phyloP scores from a whole-genome alignment of 2,113 vertebrate genomes.

The Oplegnathus fasciatus region DNA sequence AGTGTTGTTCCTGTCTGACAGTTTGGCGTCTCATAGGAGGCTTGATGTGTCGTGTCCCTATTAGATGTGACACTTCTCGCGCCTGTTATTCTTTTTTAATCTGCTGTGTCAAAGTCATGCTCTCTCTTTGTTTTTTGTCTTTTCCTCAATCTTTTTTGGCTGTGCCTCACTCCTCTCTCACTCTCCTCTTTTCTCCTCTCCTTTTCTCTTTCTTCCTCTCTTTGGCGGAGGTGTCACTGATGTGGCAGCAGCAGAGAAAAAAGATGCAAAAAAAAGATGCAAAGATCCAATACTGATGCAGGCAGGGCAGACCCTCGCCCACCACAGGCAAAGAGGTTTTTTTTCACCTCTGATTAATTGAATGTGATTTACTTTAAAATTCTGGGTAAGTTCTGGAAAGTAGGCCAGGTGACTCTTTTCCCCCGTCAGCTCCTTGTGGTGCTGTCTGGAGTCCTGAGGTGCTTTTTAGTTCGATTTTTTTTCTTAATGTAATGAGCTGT shows the following conservation, averaged over 20 bases:
- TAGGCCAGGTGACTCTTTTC: constrained; percentile 40
- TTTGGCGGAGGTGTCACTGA: constrained; percentile 34
- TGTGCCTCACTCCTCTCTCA: constrained; percentile 23
- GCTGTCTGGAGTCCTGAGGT: constrained; percentile 29
- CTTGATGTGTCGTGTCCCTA: constrained; percentile 70
- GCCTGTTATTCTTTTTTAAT: constrained; percentile 77
- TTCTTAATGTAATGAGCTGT: constrained; percentile 32
- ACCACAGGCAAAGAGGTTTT: background rate
- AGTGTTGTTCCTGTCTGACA: constrained; percentile 63
- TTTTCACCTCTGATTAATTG: constrained; percentile 37
- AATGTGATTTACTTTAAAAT: constrained; percentile 46
- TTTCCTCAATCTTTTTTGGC: constrained; percentile 29
- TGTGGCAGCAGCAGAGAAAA: constrained; percentile 37
- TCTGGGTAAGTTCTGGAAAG: constrained; percentile 41
- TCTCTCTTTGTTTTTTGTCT: constrained; percentile 42
- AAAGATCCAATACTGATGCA: constrained; percentile 22
- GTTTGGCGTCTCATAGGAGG: constrained; percentile 54
- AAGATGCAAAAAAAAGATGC: no score
- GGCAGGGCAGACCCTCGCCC: background rate
- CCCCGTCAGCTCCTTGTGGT: constrained; percentile 10
- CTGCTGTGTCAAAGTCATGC: constrained; percentile 58
- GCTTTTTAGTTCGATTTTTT: constrained; percentile 12
- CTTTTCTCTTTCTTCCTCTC: constrained; percentile 1
- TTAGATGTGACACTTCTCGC: constrained; percentile 77
- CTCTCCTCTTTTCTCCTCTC: constrained; percentile 11